Conservation (phyloP, 2,797 vertebrate species). For the Sparidentex hasta region DNA sequence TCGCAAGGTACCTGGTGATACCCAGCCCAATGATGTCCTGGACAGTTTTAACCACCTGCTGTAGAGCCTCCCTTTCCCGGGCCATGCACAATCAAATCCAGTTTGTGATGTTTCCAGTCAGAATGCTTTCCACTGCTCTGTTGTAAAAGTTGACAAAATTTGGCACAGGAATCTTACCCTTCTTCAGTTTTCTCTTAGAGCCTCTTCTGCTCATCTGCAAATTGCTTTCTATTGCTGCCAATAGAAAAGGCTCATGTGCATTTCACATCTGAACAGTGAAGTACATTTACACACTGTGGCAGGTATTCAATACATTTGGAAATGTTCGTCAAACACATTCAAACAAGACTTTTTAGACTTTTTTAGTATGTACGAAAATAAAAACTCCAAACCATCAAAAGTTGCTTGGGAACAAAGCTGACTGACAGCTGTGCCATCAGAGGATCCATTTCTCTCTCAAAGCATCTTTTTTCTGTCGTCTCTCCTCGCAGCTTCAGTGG, state of each 20-base stretch:
- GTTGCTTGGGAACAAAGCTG: not conserved
- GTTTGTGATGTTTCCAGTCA: too few species aligned
- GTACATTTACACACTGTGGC: not conserved
- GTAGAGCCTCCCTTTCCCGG: too few species aligned
- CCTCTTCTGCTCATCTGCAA: too few species aligned
- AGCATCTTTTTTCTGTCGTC: not conserved
- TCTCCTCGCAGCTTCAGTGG: not conserved
- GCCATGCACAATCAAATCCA: too few species aligned
- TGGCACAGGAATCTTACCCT: too few species aligned
- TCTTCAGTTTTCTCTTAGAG: too few species aligned
- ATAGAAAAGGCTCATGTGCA: not conserved
- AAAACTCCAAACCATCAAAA: conserved; percentile 1
- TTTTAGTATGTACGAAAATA: conserved; percentile 1
- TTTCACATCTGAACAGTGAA: not conserved
- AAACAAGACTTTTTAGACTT: not conserved
- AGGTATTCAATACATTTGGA: too few species aligned
- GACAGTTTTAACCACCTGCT: too few species aligned
- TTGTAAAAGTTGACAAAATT: too few species aligned
- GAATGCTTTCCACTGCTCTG: too few species aligned
- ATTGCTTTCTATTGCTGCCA: not conserved
- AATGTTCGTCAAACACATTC: not conserved
- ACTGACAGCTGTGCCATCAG: not conserved
- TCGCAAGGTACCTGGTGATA: too few species aligned
- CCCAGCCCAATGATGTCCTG: too few species aligned
- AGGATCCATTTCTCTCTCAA: not conserved